Percentiles rank a stretch among this genome's conserved stretches.
phyloP scores from a whole-genome alignment of 2,888 invertebrate genomes.

The Euzophera pinguis region DNA sequence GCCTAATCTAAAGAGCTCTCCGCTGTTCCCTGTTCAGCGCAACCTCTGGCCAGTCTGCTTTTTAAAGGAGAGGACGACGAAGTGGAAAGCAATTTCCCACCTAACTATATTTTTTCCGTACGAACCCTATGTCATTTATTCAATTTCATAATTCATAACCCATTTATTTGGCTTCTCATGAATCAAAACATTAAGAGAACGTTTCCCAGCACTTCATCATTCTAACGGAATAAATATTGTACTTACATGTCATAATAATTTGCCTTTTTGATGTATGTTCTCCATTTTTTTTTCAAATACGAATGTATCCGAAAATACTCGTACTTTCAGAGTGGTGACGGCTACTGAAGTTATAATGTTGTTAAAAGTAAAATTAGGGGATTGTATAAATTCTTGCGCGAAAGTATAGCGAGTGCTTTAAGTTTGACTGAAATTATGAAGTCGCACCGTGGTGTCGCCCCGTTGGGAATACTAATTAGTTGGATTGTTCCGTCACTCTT shows the following conservation, averaged over 20 bases:
- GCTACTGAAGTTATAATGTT: conserved; percentile 31
- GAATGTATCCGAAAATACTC: conserved; percentile 2
- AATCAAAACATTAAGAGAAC: conserved; percentile 11
- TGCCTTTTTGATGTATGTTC: conserved; percentile 17
- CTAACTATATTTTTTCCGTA: background rate
- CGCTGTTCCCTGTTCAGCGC: too few species aligned
- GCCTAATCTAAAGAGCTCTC: too few species aligned
- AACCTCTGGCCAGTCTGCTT: too few species aligned
- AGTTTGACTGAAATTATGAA: conserved; percentile 63
- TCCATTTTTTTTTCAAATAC: conserved; percentile 5
- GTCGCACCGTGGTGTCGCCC: conserved; percentile 40
- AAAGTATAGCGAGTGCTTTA: conserved; percentile 50
- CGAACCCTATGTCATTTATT: background rate
- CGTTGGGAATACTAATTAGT: conserved; percentile 60
- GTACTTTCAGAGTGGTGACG: conserved; percentile 20
- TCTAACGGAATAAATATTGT: conserved; percentile 4
- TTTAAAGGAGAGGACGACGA: too few species aligned
- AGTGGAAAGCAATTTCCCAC: too few species aligned
- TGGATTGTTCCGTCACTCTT: conserved; percentile 35
- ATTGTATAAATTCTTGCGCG: conserved; percentile 52
- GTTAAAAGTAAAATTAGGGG: conserved; percentile 42
- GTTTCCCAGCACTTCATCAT: conserved; percentile 7
- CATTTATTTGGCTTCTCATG: conserved; percentile 5
- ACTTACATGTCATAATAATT: conserved; percentile 14
- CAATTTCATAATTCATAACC: background rate